These are phyloP conservation scores for Agrotis exclamationis DNA, from an alignment of 2,888 invertebrate genomes.

Conservation along the genomic window DNA sequence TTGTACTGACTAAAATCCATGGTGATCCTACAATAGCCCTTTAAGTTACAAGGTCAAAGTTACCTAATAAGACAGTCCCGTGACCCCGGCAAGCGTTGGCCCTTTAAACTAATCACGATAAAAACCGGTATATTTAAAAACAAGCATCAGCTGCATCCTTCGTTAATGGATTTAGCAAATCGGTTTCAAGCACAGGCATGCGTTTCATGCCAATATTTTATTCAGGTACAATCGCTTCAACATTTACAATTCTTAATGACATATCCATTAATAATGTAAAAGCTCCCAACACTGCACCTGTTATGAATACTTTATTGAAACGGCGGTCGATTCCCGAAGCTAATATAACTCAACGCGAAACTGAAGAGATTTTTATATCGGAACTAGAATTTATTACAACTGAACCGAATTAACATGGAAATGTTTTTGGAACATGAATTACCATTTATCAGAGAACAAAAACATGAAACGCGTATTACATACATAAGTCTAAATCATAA, in stretches of 20 bases:
- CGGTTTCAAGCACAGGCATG: constrained; percentile 11
- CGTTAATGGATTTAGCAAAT: not conserved
- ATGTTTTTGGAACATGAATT: constrained; percentile 26
- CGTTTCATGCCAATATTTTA: constrained; percentile 1
- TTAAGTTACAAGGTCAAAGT: too few species aligned
- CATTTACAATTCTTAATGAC: constrained; percentile 12
- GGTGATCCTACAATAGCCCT: too few species aligned
- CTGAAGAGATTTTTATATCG: constrained; percentile 9
- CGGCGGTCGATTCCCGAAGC: not conserved
- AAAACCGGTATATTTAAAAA: too few species aligned
- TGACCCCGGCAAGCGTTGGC: too few species aligned
- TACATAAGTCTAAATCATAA: constrained; percentile 13
- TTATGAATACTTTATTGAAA: constrained; percentile 13
- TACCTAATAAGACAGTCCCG: too few species aligned
- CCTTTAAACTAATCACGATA: too few species aligned
- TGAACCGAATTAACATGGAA: constrained; percentile 6
- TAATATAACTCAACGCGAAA: constrained; percentile 15
- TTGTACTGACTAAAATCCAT: too few species aligned
- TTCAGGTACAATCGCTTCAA: constrained; percentile 6
- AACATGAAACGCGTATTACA: constrained; percentile 10
- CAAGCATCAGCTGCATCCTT: not conserved
- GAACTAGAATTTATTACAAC: constrained; percentile 8
- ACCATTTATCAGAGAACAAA: constrained; percentile 20
- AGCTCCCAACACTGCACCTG: constrained; percentile 29
- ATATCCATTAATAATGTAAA: constrained; percentile 9